Conservation (phyloP, 1,140 invertebrate genomes). For the Zaprionus camerounensis region DNA sequence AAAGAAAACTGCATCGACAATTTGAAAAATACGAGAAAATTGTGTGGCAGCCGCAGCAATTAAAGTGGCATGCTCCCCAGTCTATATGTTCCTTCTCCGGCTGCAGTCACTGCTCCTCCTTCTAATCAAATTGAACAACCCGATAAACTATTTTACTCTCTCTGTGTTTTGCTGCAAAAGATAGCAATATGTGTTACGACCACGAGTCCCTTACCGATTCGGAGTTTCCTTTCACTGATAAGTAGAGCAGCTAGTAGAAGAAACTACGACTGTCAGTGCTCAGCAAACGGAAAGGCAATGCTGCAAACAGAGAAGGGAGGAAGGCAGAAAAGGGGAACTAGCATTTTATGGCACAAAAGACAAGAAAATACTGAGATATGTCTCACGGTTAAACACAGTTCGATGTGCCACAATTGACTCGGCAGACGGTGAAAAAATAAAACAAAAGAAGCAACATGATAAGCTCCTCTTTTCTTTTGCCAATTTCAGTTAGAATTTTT, state of each 20-base stretch:
- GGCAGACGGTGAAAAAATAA: background rate
- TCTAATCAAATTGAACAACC: constrained; percentile 17
- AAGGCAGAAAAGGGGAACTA: background rate
- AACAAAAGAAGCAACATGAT: background rate
- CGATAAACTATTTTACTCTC: background rate
- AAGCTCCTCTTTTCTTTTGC: background rate
- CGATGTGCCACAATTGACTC: background rate
- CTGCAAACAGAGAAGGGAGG: background rate
- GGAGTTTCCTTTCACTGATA: background rate
- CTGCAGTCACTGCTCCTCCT: background rate
- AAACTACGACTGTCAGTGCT: background rate
- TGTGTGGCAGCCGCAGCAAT: constrained; percentile 38
- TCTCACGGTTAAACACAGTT: background rate
- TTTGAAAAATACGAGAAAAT: constrained; percentile 7
- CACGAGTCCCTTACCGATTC: background rate
- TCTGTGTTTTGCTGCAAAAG: background rate
- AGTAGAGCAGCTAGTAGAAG: background rate
- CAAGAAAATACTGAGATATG: background rate
- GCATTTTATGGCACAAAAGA: background rate
- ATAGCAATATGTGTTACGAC: constrained; percentile 5
- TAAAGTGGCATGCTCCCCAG: constrained; percentile 18
- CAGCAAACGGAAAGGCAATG: background rate
- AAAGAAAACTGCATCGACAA: background rate
- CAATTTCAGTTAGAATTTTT: background rate
- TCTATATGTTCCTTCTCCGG: background rate